Base-by-base conservation (phyloP, 2,797 vertebrate species). In the Mallotus villosus region DNA sequence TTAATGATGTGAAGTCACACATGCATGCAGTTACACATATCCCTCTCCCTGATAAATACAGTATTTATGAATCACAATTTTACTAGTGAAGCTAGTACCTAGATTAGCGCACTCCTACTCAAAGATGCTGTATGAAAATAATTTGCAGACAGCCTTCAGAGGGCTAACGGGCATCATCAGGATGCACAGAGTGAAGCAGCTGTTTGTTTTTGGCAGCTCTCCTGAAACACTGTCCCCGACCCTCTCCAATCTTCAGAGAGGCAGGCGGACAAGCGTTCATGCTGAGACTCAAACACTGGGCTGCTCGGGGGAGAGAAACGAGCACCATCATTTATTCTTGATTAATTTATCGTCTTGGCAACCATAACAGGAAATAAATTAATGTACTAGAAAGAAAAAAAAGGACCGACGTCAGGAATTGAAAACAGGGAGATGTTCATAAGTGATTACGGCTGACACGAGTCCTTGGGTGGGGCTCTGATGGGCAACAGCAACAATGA, bases 311-410 rank as follows among this genome's bases (percentile, higher is more conserved):
- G 79, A 88, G 89, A 89, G 86, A 61, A 46, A 88, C 87, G 77
- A 77, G 70, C 67, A 73, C 84, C 67, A 49, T 83, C 70, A 82
- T 82, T 86, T 86, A 87, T 88, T 71, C 77, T 73, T 77, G 74
- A 85, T 84, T 81, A 77, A 84, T 84, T 86, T 81, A 73, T 85
- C 78, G 82, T 88, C 78, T 84, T 85, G 80, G 78, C 83, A 84
- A 81, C 71, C 84, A 85, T 78, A 89, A 83, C 68, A 81, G 66
- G 24, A 22, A 86, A 81, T 67, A 85, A 83, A 76, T 70, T 81
- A 87, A 49, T 66, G 0, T 24, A 25, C 2, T 19, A 24, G 16
- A 9, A 16, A 24, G 16, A 9, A 16, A 24, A 27, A 16, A 41
- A 24, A 49, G 22, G 12, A 16, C 19, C 1, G 6, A 14, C 21